phyloP scores from a whole-genome alignment of 2,888 invertebrate species.

The Chaetogeoica ovagalla region DNA sequence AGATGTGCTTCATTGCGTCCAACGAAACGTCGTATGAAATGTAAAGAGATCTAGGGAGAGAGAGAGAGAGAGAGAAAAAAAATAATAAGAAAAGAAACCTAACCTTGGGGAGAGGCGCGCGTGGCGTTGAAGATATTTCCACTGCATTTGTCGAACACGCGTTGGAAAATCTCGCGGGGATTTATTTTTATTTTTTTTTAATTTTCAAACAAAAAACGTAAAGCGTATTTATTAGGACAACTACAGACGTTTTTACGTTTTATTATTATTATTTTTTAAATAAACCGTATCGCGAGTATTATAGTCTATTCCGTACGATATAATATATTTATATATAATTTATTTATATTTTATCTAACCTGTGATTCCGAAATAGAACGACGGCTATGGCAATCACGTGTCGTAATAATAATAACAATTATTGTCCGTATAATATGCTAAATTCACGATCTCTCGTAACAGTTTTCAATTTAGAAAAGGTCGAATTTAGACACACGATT shows the following conservation, averaged over 20 bases:
- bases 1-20: slow-evolving; percentile 40
- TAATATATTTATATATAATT: no score
- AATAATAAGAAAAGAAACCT: slow-evolving; percentile 6
- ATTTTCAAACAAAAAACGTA: not conserved
- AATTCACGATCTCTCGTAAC: not conserved
- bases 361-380: no score
- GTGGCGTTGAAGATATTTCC: slow-evolving; percentile 18
- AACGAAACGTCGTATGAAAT: slow-evolving; percentile 11
- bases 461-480: slow-evolving; percentile 3
- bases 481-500: not conserved
- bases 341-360: no score
- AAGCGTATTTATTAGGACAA: not conserved
- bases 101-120: slow-evolving; percentile 35
- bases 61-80: slow-evolving; percentile 3
- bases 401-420: not conserved
- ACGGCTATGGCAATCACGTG: not conserved
- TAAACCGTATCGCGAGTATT: no score
- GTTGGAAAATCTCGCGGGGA: not conserved
- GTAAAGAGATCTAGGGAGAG: slow-evolving; percentile 25
- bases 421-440: not conserved
- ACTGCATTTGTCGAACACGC: slow-evolving; percentile 28
- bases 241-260: slow-evolving; percentile 4
- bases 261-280: no score
- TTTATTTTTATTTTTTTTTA: no score
- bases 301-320: no score